Conservation (phyloP, 92 coral and sea anemone species). For the Actinernus sp. region DNA sequence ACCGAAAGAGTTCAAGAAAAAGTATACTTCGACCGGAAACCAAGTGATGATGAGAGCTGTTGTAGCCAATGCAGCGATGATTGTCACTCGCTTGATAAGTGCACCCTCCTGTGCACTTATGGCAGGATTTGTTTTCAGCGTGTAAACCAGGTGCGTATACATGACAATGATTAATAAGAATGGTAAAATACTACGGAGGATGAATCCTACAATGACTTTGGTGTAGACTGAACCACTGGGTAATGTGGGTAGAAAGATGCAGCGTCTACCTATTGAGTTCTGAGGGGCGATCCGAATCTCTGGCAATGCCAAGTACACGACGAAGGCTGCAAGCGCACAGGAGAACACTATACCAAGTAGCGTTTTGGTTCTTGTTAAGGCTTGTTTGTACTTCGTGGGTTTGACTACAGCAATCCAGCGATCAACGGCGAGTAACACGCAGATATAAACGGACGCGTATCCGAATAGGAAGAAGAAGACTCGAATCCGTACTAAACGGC, state of each 20-base stretch:
- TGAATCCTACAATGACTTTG: constrained; percentile 50
- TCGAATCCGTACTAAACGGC: constrained; percentile 64
- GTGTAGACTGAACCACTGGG: constrained; percentile 28
- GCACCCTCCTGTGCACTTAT: too few relatives aligned
- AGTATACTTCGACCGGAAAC: constrained; percentile 62
- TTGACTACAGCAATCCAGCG: constrained; percentile 85
- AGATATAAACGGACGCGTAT: constrained; percentile 69
- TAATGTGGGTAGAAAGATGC: constrained; percentile 37
- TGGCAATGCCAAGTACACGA: constrained; percentile 45
- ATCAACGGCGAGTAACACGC: constrained; percentile 69
- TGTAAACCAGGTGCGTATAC: constrained; percentile 75
- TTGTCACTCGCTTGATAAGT: constrained; percentile 59
- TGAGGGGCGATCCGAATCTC: constrained; percentile 29
- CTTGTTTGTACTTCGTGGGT: constrained; percentile 56
- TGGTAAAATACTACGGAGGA: constrained; percentile 71
- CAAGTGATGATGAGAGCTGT: constrained; percentile 72
- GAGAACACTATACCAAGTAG: constrained; percentile 41
- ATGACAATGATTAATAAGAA: constrained; percentile 49
- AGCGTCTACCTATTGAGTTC: constrained; percentile 55
- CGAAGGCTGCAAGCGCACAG: constrained; percentile 56
- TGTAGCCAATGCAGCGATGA: constrained; percentile 69
- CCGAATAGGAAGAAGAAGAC: constrained; percentile 68
- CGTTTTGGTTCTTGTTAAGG: constrained; percentile 34
- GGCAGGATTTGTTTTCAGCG: too few relatives aligned
- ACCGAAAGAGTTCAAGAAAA: constrained; percentile 54